A percentile compares a stretch with the other conserved stretches of the same genome.
phyloP scores from a whole-genome alignment of 2,113 vertebrate genomes.

The Ictalurus furcatus region DNA sequence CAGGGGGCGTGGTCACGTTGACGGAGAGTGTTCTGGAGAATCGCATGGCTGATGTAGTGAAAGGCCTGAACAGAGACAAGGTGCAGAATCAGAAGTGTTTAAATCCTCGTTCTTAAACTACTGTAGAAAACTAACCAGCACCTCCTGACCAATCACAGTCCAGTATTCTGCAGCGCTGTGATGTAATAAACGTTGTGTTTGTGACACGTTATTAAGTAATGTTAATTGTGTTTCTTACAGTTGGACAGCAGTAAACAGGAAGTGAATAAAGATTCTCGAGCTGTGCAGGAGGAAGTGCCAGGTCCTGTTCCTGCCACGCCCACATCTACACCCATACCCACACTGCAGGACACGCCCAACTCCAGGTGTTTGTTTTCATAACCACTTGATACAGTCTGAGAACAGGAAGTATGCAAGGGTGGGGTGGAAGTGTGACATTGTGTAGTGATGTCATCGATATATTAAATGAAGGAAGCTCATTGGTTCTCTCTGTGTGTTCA shows the following conservation, averaged over 20 bases:
- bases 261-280: constrained; percentile 28
- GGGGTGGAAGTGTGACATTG: neutral
- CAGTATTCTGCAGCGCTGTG: neutral
- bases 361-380: constrained; percentile 1
- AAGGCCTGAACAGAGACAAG: constrained; percentile 90
- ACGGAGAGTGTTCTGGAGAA: constrained; percentile 88
- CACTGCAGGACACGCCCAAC: constrained; percentile 14
- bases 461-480: neutral
- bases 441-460: neutral
- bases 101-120: neutral
- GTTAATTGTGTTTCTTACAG: constrained; percentile 20
- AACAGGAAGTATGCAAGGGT: neutral
- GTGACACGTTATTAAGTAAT: neutral
- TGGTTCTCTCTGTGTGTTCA: neutral
- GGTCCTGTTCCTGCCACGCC: neutral
- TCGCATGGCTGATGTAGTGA: constrained; percentile 91
- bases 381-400: neutral
- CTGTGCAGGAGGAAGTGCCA: neutral
- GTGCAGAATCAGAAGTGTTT: constrained; percentile 59
- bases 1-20: constrained; percentile 81
- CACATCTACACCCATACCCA: neutral
- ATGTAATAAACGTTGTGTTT: neutral
- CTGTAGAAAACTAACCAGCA: neutral
- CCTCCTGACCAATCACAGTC: neutral
- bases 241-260: constrained; percentile 38